Conservation (phyloP, 2,888 invertebrate genomes). For the Hyppa rectilinea region DNA sequence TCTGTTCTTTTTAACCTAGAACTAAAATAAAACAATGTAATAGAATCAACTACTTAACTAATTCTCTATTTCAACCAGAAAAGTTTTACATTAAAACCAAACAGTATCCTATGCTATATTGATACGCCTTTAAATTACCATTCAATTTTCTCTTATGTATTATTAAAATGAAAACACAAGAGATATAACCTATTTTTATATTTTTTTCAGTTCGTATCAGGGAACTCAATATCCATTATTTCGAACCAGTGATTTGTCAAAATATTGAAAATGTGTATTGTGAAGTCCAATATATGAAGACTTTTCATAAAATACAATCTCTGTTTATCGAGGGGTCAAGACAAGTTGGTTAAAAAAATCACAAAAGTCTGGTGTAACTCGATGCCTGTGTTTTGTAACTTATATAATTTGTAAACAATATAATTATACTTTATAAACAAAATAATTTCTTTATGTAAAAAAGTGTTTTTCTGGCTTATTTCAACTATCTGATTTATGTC, state of each 20-base stretch:
- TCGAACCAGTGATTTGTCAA: slow-evolving; percentile 68
- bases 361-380: slow-evolving; percentile 8
- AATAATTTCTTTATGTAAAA: neutral
- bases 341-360: slow-evolving; percentile 40
- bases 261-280: slow-evolving; percentile 56
- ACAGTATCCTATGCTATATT: neutral
- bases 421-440: neutral
- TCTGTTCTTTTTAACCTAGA: no score
- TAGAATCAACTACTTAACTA: neutral
- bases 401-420: no score
- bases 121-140: neutral
- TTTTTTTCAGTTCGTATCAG: slow-evolving; percentile 35
- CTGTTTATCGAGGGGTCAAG: slow-evolving; percentile 35
- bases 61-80: neutral
- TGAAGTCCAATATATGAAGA: slow-evolving; percentile 49
- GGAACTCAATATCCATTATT: slow-evolving; percentile 58
- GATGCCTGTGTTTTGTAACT: neutral
- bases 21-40: no score
- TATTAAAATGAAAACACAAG: neutral
- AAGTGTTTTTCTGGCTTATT: no score
- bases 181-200: neutral
- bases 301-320: slow-evolving; percentile 21
- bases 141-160: neutral
- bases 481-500: neutral
- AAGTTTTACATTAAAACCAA: neutral